Evolutionary conservation across 2,113 vertebrate genomes (phyloP).

Genomic region (human (Homo sapiens)): GRCh38 chr5:16315501-16316000

Average conservation of each 20-base stretch:
- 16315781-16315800: slow-evolving; percentile 62
- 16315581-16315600: not conserved
- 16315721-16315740: slow-evolving; percentile 57
- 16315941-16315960: slow-evolving; percentile 58
- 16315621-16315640: not conserved
- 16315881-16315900: slow-evolving; percentile 51
- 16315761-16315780: slow-evolving; percentile 57
- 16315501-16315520: not conserved
- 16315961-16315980: slow-evolving; percentile 51
- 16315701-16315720: slow-evolving; percentile 41
- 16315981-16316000: slow-evolving; percentile 69
- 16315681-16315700: slow-evolving; percentile 39
- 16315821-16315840: slow-evolving; percentile 49
- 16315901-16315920: slow-evolving; percentile 41
- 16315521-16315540: slow-evolving; percentile 40
- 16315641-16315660: not conserved
- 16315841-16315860: slow-evolving; percentile 64
- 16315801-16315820: slow-evolving; percentile 55
- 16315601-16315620: slow-evolving; percentile 9
- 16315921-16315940: not conserved
- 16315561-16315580: not conserved
- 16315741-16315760: slow-evolving; percentile 55
- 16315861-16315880: slow-evolving; percentile 56
- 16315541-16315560: slow-evolving; percentile 14
- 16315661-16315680: slow-evolving; percentile 45